Evolutionary conservation across 2,113 vertebrate species (phyloP).

Genomic region (Aptenodytes forsteri): DNA sequence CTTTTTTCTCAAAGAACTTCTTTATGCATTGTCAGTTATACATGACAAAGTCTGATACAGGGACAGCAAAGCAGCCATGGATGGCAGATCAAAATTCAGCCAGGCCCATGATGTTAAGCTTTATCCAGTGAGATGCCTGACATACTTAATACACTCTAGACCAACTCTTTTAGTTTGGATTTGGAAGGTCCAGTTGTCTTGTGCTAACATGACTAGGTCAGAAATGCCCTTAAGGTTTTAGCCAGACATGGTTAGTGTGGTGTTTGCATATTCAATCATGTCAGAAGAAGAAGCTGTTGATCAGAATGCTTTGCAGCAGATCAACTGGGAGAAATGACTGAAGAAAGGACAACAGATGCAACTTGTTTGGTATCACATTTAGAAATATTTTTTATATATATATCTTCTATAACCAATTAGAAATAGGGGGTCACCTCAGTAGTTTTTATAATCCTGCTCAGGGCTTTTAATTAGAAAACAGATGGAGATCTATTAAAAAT

Average conservation of each 20-base stretch:
- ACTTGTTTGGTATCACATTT: not conserved
- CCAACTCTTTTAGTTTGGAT: not conserved
- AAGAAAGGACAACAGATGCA: not conserved
- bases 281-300: not conserved
- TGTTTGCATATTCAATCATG: not conserved
- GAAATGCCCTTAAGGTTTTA: not conserved
- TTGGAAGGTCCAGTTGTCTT: not conserved
- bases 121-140: not conserved
- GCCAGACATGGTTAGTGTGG: not conserved
- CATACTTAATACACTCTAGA: not conserved
- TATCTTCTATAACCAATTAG: not conserved
- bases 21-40: not conserved
- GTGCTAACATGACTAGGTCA: not conserved
- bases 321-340: not conserved
- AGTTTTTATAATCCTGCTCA: not conserved
- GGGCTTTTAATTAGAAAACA: not conserved
- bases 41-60: not conserved
- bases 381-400: not conserved
- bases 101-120: not conserved
- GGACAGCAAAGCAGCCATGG: not conserved
- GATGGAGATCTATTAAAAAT: not conserved
- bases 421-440: not conserved
- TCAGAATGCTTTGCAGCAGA: not conserved
- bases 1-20: not conserved
- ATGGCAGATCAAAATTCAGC: not conserved